Conservation (phyloP, 64 coral and sea anemone genomes). For the Dendrophyllia cribrosa region DNA sequence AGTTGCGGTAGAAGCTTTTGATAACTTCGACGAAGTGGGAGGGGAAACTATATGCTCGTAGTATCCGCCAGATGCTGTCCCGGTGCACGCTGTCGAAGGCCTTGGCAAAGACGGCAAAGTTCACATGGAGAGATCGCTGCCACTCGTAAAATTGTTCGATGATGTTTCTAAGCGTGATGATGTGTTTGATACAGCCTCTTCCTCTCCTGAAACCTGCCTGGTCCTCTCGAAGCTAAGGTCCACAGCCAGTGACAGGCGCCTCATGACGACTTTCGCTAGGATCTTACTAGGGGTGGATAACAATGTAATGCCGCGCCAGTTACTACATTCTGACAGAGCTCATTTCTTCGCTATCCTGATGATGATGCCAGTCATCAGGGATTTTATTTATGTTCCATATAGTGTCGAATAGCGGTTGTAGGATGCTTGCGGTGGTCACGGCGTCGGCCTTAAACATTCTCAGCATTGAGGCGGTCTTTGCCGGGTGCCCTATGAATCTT, state of each 20-base stretch:
- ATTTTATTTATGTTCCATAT: slow-evolving; percentile 5
- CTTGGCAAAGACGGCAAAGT: slow-evolving; percentile 3
- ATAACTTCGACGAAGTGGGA: neutral
- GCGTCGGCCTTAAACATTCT: slow-evolving; percentile 33
- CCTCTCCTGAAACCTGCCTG: slow-evolving; percentile 14
- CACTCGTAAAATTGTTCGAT: slow-evolving; percentile 8
- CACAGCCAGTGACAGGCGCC: slow-evolving; percentile 2
- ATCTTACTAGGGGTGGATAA: slow-evolving; percentile 8
- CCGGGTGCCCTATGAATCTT: slow-evolving; percentile 19
- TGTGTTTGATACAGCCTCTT: slow-evolving; percentile 15
- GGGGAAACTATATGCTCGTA: neutral
- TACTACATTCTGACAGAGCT: slow-evolving; percentile 2
- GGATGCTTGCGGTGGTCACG: neutral
- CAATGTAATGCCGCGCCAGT: slow-evolving; percentile 23
- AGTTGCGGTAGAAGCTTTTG: neutral
- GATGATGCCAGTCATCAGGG: slow-evolving; percentile 36
- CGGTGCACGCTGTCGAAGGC: neutral
- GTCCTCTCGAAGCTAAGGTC: neutral
- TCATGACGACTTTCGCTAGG: neutral
- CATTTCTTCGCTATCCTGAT: slow-evolving; percentile 25
- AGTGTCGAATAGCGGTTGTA: neutral
- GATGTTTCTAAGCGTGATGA: slow-evolving; percentile 29
- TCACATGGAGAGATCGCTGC: slow-evolving; percentile 2
- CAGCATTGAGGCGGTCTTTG: slow-evolving; percentile 27
- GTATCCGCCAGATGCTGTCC: neutral